phyloP scores from a whole-genome alignment of 2,113 vertebrate species.

The Tympanuchus pallidicinctus region DNA sequence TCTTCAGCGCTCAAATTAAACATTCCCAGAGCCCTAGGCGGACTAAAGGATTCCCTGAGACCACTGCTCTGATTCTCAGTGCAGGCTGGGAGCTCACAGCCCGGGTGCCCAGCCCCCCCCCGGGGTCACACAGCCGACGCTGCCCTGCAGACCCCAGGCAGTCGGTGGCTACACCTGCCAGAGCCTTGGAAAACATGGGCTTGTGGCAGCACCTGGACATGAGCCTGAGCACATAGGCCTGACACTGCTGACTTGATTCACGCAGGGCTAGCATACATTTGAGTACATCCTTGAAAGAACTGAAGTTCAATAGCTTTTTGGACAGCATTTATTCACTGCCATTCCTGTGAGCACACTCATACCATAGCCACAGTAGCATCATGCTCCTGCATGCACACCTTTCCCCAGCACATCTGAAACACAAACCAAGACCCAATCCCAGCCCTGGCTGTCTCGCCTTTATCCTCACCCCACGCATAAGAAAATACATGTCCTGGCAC shows the following conservation, averaged over 20 bases:
- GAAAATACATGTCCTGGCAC: not conserved
- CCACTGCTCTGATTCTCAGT: no score
- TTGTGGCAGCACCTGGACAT: no score
- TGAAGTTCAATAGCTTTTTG: rapidly evolving
- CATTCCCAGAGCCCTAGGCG: rapidly evolving
- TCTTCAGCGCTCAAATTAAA: rapidly evolving
- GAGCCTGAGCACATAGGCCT: no score
- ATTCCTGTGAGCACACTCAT: rapidly evolving
- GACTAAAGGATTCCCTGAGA: not conserved
- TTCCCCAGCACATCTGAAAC: not conserved
- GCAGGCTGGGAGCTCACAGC: no score
- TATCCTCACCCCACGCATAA: rapidly evolving
- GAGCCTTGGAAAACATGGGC: no score
- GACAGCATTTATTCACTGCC: not conserved
- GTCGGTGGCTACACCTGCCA: no score
- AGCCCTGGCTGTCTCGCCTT: rapidly evolving
- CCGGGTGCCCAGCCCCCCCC: no score
- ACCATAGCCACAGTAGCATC: not conserved
- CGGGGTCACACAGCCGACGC: no score
- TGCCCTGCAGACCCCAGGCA: no score
- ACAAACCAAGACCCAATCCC: not conserved
- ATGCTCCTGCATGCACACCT: not conserved
- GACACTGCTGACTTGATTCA: no score
- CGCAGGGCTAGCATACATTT: rapidly evolving
- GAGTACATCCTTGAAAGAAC: not conserved